phyloP scores from a whole-genome alignment of 2,113 vertebrate species.

The Xerus inauris region DNA sequence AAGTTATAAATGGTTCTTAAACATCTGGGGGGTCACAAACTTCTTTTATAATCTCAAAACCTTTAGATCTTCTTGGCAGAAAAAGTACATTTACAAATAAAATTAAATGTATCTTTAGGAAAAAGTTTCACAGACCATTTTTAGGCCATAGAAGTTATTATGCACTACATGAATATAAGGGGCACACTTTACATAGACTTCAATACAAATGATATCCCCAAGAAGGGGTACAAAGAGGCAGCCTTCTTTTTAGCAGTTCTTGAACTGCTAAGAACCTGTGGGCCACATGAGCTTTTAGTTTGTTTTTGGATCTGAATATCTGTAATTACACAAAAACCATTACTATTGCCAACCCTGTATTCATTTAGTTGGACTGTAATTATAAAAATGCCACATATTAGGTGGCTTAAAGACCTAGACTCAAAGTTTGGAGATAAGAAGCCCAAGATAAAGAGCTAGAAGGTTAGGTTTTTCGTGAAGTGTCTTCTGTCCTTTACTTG shows the following conservation, averaged over 20 bases:
- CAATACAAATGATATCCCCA: not conserved
- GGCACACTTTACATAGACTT: not conserved
- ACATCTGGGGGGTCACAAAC: not conserved
- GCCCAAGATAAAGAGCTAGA: not conserved
- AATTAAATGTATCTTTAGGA: not conserved
- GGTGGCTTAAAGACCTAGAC: not conserved
- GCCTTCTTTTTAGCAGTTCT: not conserved
- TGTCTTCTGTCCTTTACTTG: not conserved
- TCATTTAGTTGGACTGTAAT: not conserved
- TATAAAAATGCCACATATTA: not conserved
- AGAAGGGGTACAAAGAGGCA: not conserved
- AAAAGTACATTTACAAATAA: not conserved
- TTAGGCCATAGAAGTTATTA: not conserved
- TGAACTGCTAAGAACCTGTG: not conserved
- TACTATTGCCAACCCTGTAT: not conserved
- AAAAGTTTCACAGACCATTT: not conserved
- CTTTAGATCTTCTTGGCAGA: not conserved
- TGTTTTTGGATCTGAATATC: not conserved
- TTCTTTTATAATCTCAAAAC: conserved; percentile 15
- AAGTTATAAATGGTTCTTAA: conserved; percentile 7
- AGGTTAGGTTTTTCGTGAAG: not conserved
- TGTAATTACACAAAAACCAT: not conserved
- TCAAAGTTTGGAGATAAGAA: not conserved
- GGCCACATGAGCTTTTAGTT: not conserved
- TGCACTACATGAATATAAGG: not conserved